Percentiles rank a stretch among this genome's conserved stretches.
Conservation (phyloP, 2,888 invertebrate genomes). For the Callinectes sapidus region DNA sequence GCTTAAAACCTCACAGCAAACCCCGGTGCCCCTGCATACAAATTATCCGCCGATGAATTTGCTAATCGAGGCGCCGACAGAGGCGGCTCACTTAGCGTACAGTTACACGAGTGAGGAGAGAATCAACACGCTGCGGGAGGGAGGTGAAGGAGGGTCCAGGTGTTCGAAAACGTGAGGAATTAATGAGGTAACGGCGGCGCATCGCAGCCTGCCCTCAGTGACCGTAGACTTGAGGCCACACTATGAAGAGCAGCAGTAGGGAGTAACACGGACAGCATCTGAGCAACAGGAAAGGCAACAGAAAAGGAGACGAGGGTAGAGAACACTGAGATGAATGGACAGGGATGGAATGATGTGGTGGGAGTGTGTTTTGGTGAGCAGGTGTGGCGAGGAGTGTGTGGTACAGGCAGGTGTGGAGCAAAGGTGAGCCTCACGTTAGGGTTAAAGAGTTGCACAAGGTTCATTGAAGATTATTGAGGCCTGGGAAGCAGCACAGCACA, state of each 20-base stretch:
- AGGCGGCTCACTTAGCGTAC: constrained; percentile 5
- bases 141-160: background rate
- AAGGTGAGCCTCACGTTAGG: background rate
- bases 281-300: background rate
- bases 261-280: background rate
- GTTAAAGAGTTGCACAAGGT: background rate
- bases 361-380: background rate
- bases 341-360: background rate
- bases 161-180: constrained; percentile 22
- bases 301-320: background rate
- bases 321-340: background rate
- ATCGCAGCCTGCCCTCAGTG: background rate
- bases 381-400: background rate
- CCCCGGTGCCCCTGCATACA: background rate
- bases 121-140: constrained; percentile 22
- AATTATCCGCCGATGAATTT: background rate
- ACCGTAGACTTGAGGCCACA: background rate
- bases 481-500: background rate
- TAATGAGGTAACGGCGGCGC: constrained; percentile 13
- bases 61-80: constrained; percentile 3
- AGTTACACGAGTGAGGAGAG: constrained; percentile 18
- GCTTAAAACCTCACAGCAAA: background rate
- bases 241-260: background rate
- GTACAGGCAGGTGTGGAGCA: background rate
- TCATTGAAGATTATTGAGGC: background rate